These are phyloP conservation scores for Coleophora deauratella DNA, from an alignment of 2,888 invertebrate species.

Conservation along the genomic window DNA sequence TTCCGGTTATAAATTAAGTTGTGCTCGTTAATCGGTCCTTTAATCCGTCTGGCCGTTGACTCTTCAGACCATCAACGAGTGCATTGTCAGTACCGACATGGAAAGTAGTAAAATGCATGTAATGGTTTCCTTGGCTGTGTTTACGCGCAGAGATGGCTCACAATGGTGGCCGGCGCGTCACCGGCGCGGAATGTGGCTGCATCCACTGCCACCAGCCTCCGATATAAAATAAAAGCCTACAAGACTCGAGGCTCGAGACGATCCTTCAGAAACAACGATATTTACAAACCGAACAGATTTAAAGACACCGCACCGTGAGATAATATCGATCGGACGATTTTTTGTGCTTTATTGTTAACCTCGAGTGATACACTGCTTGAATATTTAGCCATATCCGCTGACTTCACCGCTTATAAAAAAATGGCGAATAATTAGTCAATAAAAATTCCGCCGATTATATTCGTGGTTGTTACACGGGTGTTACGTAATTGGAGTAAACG, in stretches of 20 bases:
- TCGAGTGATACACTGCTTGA: slow-evolving; percentile 71
- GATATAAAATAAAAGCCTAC: slow-evolving; percentile 11
- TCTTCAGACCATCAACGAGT: slow-evolving; percentile 37
- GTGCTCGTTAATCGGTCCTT: slow-evolving; percentile 67
- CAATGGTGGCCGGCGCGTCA: slow-evolving; percentile 33
- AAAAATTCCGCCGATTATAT: slow-evolving; percentile 72
- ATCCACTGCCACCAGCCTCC: slow-evolving; percentile 38
- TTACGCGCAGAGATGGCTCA: slow-evolving; percentile 29
- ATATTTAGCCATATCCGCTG: slow-evolving; percentile 74
- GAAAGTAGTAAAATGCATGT: slow-evolving; percentile 43
- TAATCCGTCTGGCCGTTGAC: slow-evolving; percentile 72
- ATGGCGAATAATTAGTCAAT: slow-evolving; percentile 72
- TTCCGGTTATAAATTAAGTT: slow-evolving; percentile 68
- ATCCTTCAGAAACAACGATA: slow-evolving; percentile 5
- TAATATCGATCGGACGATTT: slow-evolving; percentile 47
- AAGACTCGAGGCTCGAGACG: background rate
- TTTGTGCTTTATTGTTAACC: slow-evolving; percentile 67
- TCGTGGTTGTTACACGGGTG: slow-evolving; percentile 62
- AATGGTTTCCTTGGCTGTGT: slow-evolving; percentile 35
- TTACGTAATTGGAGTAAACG: slow-evolving; percentile 73
- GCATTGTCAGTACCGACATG: slow-evolving; percentile 34
- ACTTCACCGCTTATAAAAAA: slow-evolving; percentile 68
- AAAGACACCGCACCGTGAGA: slow-evolving; percentile 57
- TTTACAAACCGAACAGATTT: slow-evolving; percentile 18
- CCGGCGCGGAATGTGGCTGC: slow-evolving; percentile 59